Evolutionary conservation across 2,797 vertebrate genomes (phyloP).

Genomic region (Natrix natrix): DNA sequence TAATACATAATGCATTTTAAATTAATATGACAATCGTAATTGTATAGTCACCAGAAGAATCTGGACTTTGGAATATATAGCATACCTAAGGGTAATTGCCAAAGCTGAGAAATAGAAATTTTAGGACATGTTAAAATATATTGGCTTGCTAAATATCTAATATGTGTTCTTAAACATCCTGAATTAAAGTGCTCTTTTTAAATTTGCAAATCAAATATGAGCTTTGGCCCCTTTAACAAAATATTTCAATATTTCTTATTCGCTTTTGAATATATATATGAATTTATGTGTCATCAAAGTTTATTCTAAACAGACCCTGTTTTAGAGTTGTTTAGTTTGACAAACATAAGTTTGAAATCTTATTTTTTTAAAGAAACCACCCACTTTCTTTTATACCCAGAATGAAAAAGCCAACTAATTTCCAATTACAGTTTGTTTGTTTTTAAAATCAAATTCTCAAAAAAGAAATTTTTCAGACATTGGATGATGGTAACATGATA

Average conservation of each 20-base stretch:
- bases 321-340: conserved; percentile 5
- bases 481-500: background rate
- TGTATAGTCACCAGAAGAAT: background rate
- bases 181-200: background rate
- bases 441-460: background rate
- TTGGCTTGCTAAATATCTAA: background rate
- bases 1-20: background rate
- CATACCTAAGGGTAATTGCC: background rate
- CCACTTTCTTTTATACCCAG: background rate
- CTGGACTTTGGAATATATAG: background rate
- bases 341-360: conserved; percentile 8
- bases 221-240: background rate
- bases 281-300: conserved; percentile 10
- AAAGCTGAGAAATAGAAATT: background rate
- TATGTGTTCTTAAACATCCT: background rate
- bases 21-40: background rate
- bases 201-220: conserved; percentile 12
- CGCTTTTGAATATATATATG: conserved; percentile 10
- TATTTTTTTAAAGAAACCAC: background rate
- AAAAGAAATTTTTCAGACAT: background rate
- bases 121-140: background rate
- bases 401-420: background rate
- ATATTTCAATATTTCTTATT: conserved; percentile 8
- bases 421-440: background rate
- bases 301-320: background rate